Percentiles rank a stretch among this genome's conserved stretches.
phyloP scores from a whole-genome alignment of 2,888 invertebrate species.

The Eustalomyia histrio region DNA sequence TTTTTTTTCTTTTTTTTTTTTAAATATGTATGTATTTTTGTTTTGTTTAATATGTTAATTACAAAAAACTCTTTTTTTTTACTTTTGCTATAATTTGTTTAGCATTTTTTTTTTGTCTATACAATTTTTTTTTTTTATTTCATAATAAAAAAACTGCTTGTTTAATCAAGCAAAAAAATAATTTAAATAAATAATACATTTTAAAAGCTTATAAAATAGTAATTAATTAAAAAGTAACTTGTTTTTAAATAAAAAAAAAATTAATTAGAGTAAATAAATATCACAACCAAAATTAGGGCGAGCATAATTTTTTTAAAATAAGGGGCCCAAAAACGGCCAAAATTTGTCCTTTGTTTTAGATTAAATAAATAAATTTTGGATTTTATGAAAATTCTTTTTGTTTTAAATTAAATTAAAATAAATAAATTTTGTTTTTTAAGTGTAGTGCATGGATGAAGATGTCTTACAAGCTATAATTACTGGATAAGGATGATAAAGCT shows the following conservation, averaged over 20 bases:
- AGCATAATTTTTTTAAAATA: slow-evolving; percentile 5
- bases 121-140: neutral
- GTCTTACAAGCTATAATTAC: slow-evolving; percentile 53
- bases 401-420: neutral
- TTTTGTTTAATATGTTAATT: slow-evolving; percentile 48
- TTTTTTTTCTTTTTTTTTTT: slow-evolving; percentile 31
- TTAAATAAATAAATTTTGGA: neutral
- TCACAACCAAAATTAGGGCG: slow-evolving; percentile 44
- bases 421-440: neutral
- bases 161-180: slow-evolving; percentile 28
- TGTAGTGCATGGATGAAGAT: neutral
- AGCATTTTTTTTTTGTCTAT: neutral
- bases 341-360: neutral
- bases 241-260: slow-evolving; percentile 23
- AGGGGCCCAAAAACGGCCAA: slow-evolving; percentile 16
- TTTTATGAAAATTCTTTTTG: no score
- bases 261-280: slow-evolving; percentile 20
- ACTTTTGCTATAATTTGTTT: slow-evolving; percentile 3
- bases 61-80: slow-evolving; percentile 22
- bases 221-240: slow-evolving; percentile 27
- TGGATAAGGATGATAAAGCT: slow-evolving; percentile 52
- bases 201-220: slow-evolving; percentile 17
- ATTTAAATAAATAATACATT: slow-evolving; percentile 58
- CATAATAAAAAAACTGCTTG: neutral
- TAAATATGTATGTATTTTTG: slow-evolving; percentile 10